These are phyloP conservation scores for Plagodis pulveraria DNA, from an alignment of 2,888 invertebrate genomes.

Conservation along the genomic window DNA sequence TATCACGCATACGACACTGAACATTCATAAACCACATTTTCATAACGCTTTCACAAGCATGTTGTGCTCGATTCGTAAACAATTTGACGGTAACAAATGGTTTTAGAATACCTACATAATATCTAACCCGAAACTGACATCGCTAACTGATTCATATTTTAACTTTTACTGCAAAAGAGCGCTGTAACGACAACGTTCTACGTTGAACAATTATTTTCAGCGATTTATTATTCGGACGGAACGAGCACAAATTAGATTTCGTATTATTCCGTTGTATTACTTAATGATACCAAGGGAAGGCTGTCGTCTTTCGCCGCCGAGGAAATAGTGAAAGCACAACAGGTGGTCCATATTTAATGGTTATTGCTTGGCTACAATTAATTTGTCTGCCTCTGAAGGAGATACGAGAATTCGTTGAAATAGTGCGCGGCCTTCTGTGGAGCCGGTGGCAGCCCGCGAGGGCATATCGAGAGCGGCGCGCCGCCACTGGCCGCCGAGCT, in stretches of 20 bases:
- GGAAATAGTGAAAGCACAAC: conserved; percentile 51
- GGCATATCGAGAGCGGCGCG: conserved; percentile 26
- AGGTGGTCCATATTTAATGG: conserved; percentile 72
- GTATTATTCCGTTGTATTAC: conserved; percentile 26
- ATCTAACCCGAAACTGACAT: conserved; percentile 3
- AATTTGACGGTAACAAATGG: conserved; percentile 23
- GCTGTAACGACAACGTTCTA: conserved; percentile 18
- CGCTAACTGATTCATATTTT: conserved; percentile 12
- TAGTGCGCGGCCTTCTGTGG: conserved; percentile 33
- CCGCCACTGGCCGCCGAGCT: conserved; percentile 25
- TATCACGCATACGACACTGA: conserved; percentile 24
- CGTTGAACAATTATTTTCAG: conserved; percentile 17
- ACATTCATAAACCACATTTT: conserved; percentile 27
- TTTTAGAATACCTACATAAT: conserved; percentile 8
- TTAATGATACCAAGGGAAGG: conserved; percentile 30
- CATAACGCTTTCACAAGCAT: conserved; percentile 20
- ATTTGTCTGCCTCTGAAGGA: conserved; percentile 60
- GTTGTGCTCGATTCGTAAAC: conserved; percentile 22
- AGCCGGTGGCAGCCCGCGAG: conserved; percentile 14
- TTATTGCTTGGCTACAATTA: conserved; percentile 66
- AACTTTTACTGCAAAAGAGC: conserved; percentile 19
- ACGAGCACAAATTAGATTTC: conserved; percentile 23
- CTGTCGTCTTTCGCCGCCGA: conserved; percentile 11
- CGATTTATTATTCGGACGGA: conserved; percentile 22
- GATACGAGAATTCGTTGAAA: conserved; percentile 47